Percentiles rank a stretch among this genome's conserved stretches.
These are phyloP conservation scores for Eleginops maclovinus DNA, from an alignment of 2,113 vertebrate genomes.

Conservation along the genomic window DNA sequence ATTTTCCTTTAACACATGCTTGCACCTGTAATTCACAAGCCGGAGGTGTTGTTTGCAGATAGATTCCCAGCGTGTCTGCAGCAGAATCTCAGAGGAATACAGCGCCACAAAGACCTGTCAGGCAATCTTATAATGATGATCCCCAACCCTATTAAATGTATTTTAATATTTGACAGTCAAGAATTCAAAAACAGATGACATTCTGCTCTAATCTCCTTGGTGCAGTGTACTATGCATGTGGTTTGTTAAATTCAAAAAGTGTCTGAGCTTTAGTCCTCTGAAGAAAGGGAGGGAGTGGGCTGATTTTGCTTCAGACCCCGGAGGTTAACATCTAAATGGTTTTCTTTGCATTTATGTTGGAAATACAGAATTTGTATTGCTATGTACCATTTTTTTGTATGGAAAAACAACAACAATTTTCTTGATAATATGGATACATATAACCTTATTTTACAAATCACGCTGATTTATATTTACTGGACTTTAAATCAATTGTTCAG, in stretches of 20 bases:
- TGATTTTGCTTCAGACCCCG: not conserved
- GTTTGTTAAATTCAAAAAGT: slow-evolving; percentile 71
- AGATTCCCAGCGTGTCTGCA: slow-evolving; percentile 49
- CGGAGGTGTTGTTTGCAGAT: slow-evolving; percentile 33
- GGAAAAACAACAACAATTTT: not conserved
- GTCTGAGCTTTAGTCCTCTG: slow-evolving; percentile 32
- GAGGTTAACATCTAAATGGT: not conserved
- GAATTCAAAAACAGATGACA: slow-evolving; percentile 66
- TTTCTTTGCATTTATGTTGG: not conserved
- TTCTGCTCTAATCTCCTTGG: slow-evolving; percentile 68
- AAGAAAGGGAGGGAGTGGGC: too few species aligned
- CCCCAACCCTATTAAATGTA: slow-evolving; percentile 57
- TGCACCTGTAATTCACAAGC: slow-evolving; percentile 38
- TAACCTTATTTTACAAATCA: not conserved
- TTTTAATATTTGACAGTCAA: slow-evolving; percentile 74
- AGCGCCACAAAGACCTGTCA: slow-evolving; percentile 59
- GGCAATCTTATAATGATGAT: slow-evolving; percentile 61
- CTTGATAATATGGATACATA: not conserved
- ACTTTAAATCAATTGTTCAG: slow-evolving; percentile 8
- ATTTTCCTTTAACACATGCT: slow-evolving; percentile 38
- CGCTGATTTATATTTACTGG: slow-evolving; percentile 1
- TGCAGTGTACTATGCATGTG: slow-evolving; percentile 15
- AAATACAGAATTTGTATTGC: not conserved
- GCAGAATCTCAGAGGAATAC: slow-evolving; percentile 53
- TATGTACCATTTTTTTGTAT: not conserved